These are phyloP conservation scores for Vombatus ursinus DNA, from an alignment of 2,113 vertebrate species.

Conservation along the genomic window DNA sequence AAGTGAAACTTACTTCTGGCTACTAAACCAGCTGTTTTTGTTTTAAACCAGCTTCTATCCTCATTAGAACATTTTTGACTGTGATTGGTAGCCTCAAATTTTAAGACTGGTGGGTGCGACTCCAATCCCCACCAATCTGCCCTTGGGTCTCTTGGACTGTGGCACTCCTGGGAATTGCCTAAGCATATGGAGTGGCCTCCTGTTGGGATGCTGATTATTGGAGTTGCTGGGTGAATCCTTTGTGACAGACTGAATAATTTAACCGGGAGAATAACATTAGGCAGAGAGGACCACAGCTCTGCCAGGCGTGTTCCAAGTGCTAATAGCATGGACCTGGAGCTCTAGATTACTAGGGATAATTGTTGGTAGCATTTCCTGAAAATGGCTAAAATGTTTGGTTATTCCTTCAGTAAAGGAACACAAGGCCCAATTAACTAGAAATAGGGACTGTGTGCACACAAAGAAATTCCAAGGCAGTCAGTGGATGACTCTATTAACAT, in stretches of 20 bases:
- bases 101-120: constrained; percentile 15
- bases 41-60: constrained; percentile 1
- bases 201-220: constrained; percentile 13
- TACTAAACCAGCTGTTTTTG: neutral
- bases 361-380: constrained; percentile 33
- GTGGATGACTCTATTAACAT: constrained; percentile 22
- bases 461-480: constrained; percentile 47
- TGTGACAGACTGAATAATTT: constrained; percentile 21
- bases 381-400: neutral
- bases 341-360: neutral
- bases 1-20: neutral
- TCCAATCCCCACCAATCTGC: constrained; percentile 29
- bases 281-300: constrained; percentile 11
- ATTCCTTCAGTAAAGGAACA: constrained; percentile 37
- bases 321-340: neutral
- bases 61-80: constrained; percentile 4
- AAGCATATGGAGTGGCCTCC: constrained; percentile 26
- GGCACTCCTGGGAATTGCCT: neutral
- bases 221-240: constrained; percentile 25
- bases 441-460: constrained; percentile 32
- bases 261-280: neutral
- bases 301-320: neutral
- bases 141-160: constrained; percentile 21
- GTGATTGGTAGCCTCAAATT: neutral
- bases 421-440: constrained; percentile 44